Evolutionary conservation across 1,140 invertebrate species (phyloP), one percentile per base, ranked within the genome.

Genomic region (Grapholita molesta): DNA sequence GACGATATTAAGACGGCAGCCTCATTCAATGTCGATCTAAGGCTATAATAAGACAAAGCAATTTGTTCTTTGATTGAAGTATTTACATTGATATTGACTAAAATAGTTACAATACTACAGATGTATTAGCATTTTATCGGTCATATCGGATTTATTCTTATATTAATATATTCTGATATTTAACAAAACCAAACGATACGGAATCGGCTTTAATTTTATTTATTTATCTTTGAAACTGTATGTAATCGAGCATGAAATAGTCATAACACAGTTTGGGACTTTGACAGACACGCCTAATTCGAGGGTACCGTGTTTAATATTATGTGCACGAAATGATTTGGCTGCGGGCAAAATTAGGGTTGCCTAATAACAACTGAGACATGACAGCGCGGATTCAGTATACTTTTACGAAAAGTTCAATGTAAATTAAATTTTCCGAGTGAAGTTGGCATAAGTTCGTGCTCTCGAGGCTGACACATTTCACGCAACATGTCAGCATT

Each of bases 1-100:
- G 78, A 82, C 71, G 75, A 69, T 75, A 69, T 71, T 77, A 78
- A 80, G 76, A 74, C 71, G 72, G 79, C 73, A 71, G 66, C 76
- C 74, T 76, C 77, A 84, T 85, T 84, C 76, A 81, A 85, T 82
- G 81, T 82, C 74, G 77, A 83, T 76, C 77, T 71, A 74, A 75
- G 75, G 67, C 69, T 74, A 74, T 79, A 76, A 78, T 64, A 64
- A 53, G 32, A 79, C 78, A 75, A 77, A 75, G 75, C 69, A 78
- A 84, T 82, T 82, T 75, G 79, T 77, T 80, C 65, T 74, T 74
- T 68, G 73, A 78, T 73, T 72, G 55, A 65, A 71, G 73, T 71
- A 66, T 69, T 70, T 67, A 64, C 65, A 70, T 74, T 67, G 70
- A 32, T 55, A 48, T 70, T 68, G 61, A 70, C 67, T 71, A 68